Percentiles rank a stretch among this genome's conserved stretches.
Evolutionary conservation across 2,113 vertebrate genomes (phyloP).

Genomic region (Helogale parvula): DNA sequence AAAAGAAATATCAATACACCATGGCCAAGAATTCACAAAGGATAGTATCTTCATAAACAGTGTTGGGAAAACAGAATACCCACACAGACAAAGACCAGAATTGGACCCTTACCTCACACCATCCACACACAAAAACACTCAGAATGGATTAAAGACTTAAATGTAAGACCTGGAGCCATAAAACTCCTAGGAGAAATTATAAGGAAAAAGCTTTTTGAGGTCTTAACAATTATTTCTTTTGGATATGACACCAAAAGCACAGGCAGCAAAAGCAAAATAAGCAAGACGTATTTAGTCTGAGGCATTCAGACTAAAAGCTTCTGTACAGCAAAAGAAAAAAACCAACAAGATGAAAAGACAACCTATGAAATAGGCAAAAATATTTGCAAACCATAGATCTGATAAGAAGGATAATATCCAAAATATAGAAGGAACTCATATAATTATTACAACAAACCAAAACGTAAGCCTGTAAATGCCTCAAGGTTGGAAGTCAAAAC

Average conservation of each 20-base stretch:
- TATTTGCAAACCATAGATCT: neutral
- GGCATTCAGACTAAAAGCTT: neutral
- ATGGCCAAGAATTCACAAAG: neutral
- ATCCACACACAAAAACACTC: neutral
- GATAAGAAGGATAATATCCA: neutral
- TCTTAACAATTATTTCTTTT: neutral
- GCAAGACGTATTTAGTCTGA: neutral
- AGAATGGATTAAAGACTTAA: neutral
- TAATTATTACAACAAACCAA: neutral
- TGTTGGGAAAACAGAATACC: neutral
- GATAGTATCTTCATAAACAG: neutral
- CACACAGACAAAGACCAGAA: neutral
- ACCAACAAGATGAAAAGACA: neutral
- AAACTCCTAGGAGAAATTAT: neutral
- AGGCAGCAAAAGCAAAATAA: neutral
- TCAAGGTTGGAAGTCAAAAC: neutral
- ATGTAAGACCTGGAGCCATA: neutral
- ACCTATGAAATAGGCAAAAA: neutral
- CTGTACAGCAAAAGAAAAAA: neutral
- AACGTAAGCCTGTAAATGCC: no score
- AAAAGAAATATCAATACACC: neutral
- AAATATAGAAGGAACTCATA: neutral
- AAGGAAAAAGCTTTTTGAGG: neutral
- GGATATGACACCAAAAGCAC: neutral
- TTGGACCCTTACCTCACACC: neutral